phyloP scores from a whole-genome alignment of 2,113 vertebrate genomes.

The Trinectes maculatus region DNA sequence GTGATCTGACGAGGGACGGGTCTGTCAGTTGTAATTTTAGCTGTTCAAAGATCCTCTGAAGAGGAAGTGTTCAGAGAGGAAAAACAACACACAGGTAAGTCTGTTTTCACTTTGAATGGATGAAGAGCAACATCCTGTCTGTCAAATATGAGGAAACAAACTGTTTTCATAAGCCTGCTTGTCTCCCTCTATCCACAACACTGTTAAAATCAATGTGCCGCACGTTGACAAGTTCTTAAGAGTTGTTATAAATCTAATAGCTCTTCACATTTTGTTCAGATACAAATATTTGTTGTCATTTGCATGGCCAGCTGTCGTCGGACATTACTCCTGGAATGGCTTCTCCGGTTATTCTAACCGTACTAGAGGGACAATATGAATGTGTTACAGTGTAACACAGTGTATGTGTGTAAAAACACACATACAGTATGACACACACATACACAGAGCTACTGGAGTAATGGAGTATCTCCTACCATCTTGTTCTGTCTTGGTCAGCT shows the following conservation, averaged over 20 bases:
- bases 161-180: neutral
- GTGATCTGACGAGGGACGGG: conserved; percentile 56
- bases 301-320: no score
- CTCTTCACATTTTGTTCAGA: no score
- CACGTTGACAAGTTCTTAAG: neutral
- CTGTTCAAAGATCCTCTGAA: conserved; percentile 59
- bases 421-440: neutral
- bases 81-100: conserved; percentile 40
- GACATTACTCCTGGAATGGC: no score
- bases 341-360: no score
- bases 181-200: neutral
- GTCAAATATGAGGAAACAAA: conserved; percentile 14
- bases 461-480: conserved; percentile 83
- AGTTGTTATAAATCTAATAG: neutral
- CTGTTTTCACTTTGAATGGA: neutral
- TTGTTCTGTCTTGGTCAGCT: conserved; percentile 95
- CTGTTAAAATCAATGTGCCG: neutral
- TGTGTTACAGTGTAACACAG: no score
- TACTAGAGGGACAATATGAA: no score
- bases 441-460: neutral
- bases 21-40: conserved; percentile 64
- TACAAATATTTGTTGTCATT: no score
- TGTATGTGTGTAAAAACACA: no score
- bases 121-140: conserved; percentile 2
- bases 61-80: conserved; percentile 43